phyloP scores from a whole-genome alignment of 2,888 invertebrate genomes.

The Caenorhabditis imperialis region DNA sequence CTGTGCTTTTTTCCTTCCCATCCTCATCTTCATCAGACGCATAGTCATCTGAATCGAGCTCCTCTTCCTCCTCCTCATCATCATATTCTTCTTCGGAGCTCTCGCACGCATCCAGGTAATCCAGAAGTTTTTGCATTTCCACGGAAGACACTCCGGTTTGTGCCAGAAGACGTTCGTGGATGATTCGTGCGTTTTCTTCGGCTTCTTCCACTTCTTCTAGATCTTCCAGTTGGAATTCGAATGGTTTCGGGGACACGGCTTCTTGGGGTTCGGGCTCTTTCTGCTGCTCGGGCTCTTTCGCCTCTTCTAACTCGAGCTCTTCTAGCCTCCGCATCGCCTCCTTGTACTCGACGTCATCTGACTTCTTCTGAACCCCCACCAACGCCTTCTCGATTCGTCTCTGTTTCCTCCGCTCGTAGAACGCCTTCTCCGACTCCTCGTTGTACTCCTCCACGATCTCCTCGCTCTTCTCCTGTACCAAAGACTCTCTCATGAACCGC shows the following conservation, averaged over 20 bases:
- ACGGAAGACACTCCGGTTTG: constrained; percentile 32
- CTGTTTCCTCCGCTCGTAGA: constrained; percentile 28
- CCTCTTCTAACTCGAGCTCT: constrained; percentile 25
- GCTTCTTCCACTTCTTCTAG: constrained; percentile 28
- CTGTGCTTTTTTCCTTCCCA: not conserved
- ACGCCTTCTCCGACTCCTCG: constrained; percentile 29
- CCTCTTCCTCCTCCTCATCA: constrained; percentile 27
- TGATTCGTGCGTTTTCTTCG: not conserved
- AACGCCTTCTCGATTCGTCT: constrained; percentile 6
- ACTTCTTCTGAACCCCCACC: not conserved
- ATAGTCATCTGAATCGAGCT: constrained; percentile 46
- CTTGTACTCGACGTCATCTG: constrained; percentile 4
- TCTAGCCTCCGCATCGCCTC: constrained; percentile 25
- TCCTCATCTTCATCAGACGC: constrained; percentile 22
- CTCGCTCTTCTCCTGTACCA: constrained; percentile 9
- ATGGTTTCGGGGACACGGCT: constrained; percentile 21
- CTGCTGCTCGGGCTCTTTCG: not conserved
- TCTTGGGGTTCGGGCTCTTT: not conserved
- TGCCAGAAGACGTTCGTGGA: constrained; percentile 28
- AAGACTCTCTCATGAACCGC: constrained; percentile 22
- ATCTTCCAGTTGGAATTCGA: constrained; percentile 16
- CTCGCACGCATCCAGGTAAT: constrained; percentile 26
- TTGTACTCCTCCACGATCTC: constrained; percentile 44
- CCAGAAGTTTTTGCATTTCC: constrained; percentile 26
- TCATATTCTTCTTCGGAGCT: constrained; percentile 4